Evolutionary conservation across 1,140 invertebrate species (phyloP), one percentile per base, ranked within the genome.

Genomic region (Tachypleus tridentatus): DNA sequence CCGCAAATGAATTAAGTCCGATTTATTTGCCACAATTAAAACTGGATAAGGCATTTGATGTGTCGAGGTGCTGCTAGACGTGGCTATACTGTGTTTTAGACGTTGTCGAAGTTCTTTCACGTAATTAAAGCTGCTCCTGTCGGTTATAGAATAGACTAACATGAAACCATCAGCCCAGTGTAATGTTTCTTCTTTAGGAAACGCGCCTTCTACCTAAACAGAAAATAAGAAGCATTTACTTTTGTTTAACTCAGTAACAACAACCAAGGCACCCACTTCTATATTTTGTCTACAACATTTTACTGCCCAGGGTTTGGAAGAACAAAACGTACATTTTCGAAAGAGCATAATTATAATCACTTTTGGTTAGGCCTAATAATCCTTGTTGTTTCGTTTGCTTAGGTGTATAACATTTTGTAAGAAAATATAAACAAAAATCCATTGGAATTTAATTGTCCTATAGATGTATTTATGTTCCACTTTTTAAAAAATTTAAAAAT

Each of bases 101-200:
- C 53, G 76, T 77, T 87, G 80, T 79, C 89, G 81, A 5, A 87
- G 84, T 65, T 86, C 81, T 56, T 87, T 83, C 58, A 91, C 84
- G 72, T 87, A 93, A 74, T 89, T 88, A 76, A 95, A 93, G 29
- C 89, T 92, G 58, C 82, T 79, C 57, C 89, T 80, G 75, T 96
- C 91, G 1, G 88, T 94, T 70, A 95, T 93, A 49, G 91, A 91
- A 76, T 95, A 96, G 4, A 95, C 89, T 11, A 95, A 80, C 48
- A 93, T 81, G 57, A 93, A 80, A 4, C 89, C 91, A 76, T 95
- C 92, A 0, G 89, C 91, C 91, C 91, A 94, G 70, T 88, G 84
- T 5, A 91, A 78, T 58, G 86, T 82, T 57, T 93, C 91, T 66
- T 82, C 80, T 58, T 84, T 82, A 48, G 88, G 87, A 62, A 89